Evolutionary conservation across 92 coral and sea anemone species (phyloP), one percentile per base, ranked within the genome.

Genomic region (Virgularia gustaviana): DNA sequence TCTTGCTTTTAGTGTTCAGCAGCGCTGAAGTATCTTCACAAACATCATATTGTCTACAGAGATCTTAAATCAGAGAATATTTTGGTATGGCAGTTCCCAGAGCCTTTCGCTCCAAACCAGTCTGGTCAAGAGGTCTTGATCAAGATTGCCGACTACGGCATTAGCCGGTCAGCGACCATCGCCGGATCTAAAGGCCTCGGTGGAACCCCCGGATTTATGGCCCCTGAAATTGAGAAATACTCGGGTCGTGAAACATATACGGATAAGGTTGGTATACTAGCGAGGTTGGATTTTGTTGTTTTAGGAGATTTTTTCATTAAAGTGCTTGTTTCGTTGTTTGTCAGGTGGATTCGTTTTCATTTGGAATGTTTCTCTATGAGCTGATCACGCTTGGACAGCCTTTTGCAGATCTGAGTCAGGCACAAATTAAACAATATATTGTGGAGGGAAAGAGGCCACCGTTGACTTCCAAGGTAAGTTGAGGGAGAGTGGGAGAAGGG

Each of bases 201-300:
- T 22, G 99, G 99, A 45, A 94, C 99, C 63, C 99, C 96, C 5
- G 99, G 99, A 35, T 94, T 94, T 63, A 94, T 94, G 99, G 99
- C 99, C 72, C 99, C 99, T 2, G 99, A 94, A 63, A 94, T 94
- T 45, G 96, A 87, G 82, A 94, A 89, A 80, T 94, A 89, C 83
- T 89, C 90, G 31, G 99, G 99, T 43, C 88, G 90, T 49, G 99
- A 94, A 77, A 45, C 86, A 27, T 94, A 94, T 57, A 94, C 99
- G 6, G 96, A 94, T 55, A 94, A 94, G 85, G 99, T 92, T 80
- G 19, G 78, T 16, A 13, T 5, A n/a, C n/a, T n/a, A n/a, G n/a
- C 58, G 1, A 22, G 10, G 22, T 18, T 2, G 18, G 54, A 43
- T 61, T 20, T 23, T 61, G 44, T 61, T 19, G 19, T 28, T 20